Conservation (phyloP, 2,888 invertebrate genomes). For the Drosophila testacea region DNA sequence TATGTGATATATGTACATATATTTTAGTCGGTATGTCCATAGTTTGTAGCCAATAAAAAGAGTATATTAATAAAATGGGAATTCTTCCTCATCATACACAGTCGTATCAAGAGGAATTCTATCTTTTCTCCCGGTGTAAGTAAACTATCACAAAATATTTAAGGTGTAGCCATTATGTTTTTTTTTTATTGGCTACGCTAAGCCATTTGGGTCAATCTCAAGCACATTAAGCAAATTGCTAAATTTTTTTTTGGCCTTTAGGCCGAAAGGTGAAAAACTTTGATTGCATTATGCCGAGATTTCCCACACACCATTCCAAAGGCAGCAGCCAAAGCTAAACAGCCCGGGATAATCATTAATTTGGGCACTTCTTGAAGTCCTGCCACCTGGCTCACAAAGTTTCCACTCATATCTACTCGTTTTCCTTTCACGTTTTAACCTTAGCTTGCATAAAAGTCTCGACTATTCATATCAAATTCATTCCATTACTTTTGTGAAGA, state of each 20-base stretch:
- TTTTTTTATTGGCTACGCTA: too few relatives aligned
- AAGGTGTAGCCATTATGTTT: too few relatives aligned
- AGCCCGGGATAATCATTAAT: conserved; percentile 71
- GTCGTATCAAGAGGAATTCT: too few relatives aligned
- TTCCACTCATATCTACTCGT: conserved; percentile 42
- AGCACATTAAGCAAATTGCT: conserved; percentile 73
- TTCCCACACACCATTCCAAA: conserved; percentile 42
- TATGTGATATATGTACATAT: too few relatives aligned
- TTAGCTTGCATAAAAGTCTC: conserved; percentile 70
- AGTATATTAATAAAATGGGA: too few relatives aligned
- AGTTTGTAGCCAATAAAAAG: too few relatives aligned
- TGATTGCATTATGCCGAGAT: conserved; percentile 75
- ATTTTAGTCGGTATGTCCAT: too few relatives aligned
- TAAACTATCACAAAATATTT: too few relatives aligned
- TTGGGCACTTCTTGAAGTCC: conserved; percentile 55
- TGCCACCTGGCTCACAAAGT: conserved; percentile 56
- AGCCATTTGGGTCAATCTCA: conserved; percentile 61
- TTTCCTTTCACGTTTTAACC: conserved; percentile 6
- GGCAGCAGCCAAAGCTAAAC: conserved; percentile 24
- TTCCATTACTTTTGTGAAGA: conserved; percentile 56
- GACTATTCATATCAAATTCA: conserved; percentile 74
- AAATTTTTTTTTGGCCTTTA: conserved; percentile 48
- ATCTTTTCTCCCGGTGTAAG: too few relatives aligned
- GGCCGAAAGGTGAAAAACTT: conserved; percentile 64
- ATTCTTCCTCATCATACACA: too few relatives aligned